These are phyloP conservation scores for Drosophila orosa DNA, from an alignment of 1,140 invertebrate species.

Conservation along the genomic window DNA sequence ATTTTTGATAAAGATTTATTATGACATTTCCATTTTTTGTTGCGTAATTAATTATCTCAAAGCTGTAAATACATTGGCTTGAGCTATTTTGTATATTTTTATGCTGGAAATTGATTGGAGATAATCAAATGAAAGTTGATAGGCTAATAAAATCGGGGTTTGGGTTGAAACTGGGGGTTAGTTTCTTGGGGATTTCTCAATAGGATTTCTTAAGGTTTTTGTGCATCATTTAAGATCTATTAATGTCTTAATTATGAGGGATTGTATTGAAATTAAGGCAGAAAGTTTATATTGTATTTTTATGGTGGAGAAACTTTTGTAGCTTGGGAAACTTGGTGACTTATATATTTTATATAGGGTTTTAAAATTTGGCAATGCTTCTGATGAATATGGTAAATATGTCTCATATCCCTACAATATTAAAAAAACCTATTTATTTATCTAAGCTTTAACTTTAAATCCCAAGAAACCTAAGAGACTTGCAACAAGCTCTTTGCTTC, in stretches of 20 bases:
- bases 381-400: too few species aligned
- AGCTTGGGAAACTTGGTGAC: neutral
- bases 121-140: slow-evolving; percentile 72
- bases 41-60: slow-evolving; percentile 57
- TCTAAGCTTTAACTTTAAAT: neutral
- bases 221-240: slow-evolving; percentile 36
- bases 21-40: slow-evolving; percentile 73
- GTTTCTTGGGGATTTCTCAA: neutral
- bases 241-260: slow-evolving; percentile 61
- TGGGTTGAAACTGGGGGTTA: slow-evolving; percentile 14
- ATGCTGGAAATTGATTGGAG: slow-evolving; percentile 61
- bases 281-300: neutral
- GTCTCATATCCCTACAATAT: too few species aligned
- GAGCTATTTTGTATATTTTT: slow-evolving; percentile 28
- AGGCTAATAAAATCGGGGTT: slow-evolving; percentile 38
- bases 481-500: too few species aligned
- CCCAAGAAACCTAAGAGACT: too few species aligned
- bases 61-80: slow-evolving; percentile 28
- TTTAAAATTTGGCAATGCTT: too few species aligned
- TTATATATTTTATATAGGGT: neutral
- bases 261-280: slow-evolving; percentile 15
- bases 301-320: neutral
- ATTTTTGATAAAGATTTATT: slow-evolving; percentile 80
- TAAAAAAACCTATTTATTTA: neutral
- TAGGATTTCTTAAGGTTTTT: slow-evolving; percentile 41